These are phyloP conservation scores for Oscheius sp. DNA, from an alignment of 1,140 invertebrate genomes.

Conservation along the genomic window DNA sequence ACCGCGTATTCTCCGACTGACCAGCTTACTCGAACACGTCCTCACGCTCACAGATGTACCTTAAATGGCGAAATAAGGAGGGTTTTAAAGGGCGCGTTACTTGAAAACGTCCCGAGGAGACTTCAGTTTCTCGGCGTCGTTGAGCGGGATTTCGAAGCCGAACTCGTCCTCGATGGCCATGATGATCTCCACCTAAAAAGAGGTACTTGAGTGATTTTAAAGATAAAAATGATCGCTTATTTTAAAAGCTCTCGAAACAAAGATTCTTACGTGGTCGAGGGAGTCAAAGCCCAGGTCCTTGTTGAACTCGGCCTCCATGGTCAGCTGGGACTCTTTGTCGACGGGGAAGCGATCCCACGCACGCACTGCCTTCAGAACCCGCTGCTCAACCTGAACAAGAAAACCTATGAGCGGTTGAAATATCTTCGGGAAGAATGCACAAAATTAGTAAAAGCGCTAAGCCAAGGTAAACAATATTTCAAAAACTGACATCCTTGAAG, in stretches of 20 bases:
- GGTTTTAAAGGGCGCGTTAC: constrained; percentile 39
- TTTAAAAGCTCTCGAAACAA: not conserved
- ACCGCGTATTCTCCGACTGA: not conserved
- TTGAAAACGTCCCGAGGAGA: constrained; percentile 84
- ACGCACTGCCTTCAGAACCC: constrained; percentile 57
- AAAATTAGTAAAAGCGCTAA: not conserved
- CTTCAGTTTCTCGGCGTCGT: constrained; percentile 87
- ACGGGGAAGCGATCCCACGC: constrained; percentile 58
- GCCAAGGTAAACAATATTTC: not conserved
- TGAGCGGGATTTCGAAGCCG: constrained; percentile 98
- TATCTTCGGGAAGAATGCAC: not conserved
- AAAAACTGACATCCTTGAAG: constrained; percentile 48
- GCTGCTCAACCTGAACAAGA: constrained; percentile 51
- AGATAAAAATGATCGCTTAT: not conserved
- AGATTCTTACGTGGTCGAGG: constrained; percentile 73
- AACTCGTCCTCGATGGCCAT: constrained; percentile 99
- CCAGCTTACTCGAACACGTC: constrained; percentile 71
- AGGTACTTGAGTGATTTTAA: not conserved
- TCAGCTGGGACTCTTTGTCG: constrained; percentile 69
- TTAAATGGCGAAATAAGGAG: not conserved
- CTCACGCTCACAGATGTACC: constrained; percentile 86
- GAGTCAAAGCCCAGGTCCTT: constrained; percentile 96
- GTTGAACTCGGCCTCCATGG: constrained; percentile 87
- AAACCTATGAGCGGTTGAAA: not conserved
- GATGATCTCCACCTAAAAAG: constrained; percentile 80